Evolutionary conservation across 1,140 invertebrate species (phyloP).

Genomic region (Habropoda laboriosa): DNA sequence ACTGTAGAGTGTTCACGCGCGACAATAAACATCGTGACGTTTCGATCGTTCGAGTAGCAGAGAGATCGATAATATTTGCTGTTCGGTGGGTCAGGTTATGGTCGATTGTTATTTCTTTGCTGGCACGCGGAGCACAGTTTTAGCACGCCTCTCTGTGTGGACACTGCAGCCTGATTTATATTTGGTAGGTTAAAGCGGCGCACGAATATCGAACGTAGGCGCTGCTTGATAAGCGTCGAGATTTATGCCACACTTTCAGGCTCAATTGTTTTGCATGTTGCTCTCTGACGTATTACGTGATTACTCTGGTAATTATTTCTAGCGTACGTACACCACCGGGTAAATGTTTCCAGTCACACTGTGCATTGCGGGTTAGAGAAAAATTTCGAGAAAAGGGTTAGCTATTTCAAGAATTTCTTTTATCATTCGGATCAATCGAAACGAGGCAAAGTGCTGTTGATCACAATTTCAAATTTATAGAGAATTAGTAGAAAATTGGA

Average conservation of each 20-base stretch:
- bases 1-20: too few species aligned
- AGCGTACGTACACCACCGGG: too few species aligned
- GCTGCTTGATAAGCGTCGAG: conserved; percentile 10
- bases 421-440: not conserved
- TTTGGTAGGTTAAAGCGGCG: not conserved
- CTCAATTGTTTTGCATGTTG: not conserved
- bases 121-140: conserved; percentile 15
- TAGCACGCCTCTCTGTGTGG: not conserved
- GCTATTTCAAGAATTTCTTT: too few species aligned
- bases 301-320: too few species aligned
- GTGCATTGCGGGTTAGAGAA: too few species aligned
- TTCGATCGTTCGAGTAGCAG: conserved; percentile 34
- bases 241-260: not conserved
- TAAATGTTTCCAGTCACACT: too few species aligned
- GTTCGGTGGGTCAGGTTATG: conserved; percentile 4
- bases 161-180: conserved; percentile 28
- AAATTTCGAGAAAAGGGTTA: too few species aligned
- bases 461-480: too few species aligned
- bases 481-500: too few species aligned
- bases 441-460: too few species aligned
- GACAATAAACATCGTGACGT: conserved; percentile 22
- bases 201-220: not conserved
- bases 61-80: conserved; percentile 27
- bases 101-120: conserved; percentile 25
- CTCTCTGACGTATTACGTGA: not conserved